These are phyloP conservation scores for Drosophila rubida DNA, from an alignment of 2,888 invertebrate genomes.

Conservation along the genomic window DNA sequence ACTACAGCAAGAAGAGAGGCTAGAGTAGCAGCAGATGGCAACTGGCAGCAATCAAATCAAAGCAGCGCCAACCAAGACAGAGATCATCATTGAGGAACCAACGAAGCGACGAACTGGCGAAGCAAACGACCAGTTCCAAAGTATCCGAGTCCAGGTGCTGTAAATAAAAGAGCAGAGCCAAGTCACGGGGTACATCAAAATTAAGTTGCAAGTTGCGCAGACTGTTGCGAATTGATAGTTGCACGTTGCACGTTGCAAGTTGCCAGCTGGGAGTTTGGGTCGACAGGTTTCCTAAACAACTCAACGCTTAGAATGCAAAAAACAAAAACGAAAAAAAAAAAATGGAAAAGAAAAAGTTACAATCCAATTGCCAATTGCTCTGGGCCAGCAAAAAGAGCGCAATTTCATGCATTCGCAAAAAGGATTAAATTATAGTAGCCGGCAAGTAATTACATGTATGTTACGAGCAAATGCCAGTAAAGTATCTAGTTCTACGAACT, in stretches of 20 bases:
- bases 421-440: conserved; percentile 25
- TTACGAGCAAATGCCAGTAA: background rate
- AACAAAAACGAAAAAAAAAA: conserved; percentile 1
- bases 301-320: conserved; percentile 43
- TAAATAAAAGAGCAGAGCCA: conserved; percentile 40
- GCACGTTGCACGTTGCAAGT: conserved; percentile 16
- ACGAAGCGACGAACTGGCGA: conserved; percentile 11
- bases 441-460: conserved; percentile 16
- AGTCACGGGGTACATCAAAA: conserved; percentile 42
- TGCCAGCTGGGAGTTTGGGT: conserved; percentile 13
- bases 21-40: conserved; percentile 18
- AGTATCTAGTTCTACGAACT: background rate
- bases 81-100: conserved; percentile 46
- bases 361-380: conserved; percentile 20
- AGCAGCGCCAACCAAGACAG: conserved; percentile 28
- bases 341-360: conserved; percentile 31
- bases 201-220: conserved; percentile 40
- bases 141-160: conserved; percentile 46
- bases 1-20: conserved; percentile 25
- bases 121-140: conserved; percentile 47
- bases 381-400: conserved; percentile 18
- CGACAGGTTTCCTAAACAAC: conserved; percentile 57
- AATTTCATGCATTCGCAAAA: conserved; percentile 27
- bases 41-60: conserved; percentile 62
- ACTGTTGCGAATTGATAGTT: conserved; percentile 16